A percentile compares a stretch with the other conserved stretches of the same genome.
These are phyloP conservation scores for Urophycis tenuis DNA, from an alignment of 2,797 vertebrate species.

Conservation along the genomic window DNA sequence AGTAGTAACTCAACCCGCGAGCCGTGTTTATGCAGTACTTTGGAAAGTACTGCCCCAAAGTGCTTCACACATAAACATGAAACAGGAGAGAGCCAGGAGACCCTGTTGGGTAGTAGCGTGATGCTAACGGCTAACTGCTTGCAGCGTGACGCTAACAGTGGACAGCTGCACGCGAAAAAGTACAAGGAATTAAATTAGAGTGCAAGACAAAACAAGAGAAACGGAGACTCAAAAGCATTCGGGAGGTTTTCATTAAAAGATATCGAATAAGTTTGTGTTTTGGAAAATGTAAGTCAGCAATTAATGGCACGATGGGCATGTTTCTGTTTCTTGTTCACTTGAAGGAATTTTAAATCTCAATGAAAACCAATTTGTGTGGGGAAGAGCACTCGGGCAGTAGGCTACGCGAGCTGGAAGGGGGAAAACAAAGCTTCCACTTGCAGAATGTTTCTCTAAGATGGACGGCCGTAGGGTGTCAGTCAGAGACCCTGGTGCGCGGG, in stretches of 20 bases:
- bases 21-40: not conserved
- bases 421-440: not conserved
- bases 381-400: no score
- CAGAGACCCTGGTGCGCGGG: not conserved
- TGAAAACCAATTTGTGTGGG: not conserved
- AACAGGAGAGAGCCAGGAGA: not conserved
- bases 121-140: not conserved
- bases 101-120: not conserved
- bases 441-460: not conserved
- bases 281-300: not conserved
- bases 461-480: not conserved
- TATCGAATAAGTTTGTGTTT: not conserved
- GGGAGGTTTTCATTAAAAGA: not conserved
- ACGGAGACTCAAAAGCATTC: not conserved
- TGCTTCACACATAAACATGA: not conserved
- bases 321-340: not conserved
- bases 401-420: not conserved
- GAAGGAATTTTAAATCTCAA: not conserved
- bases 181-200: not conserved
- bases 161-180: not conserved
- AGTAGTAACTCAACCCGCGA: not conserved
- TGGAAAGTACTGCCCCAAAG: not conserved
- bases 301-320: not conserved
- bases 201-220: not conserved
- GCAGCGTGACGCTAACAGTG: not conserved